A percentile compares a stretch with the other conserved stretches of the same genome.
Conservation (phyloP, 2,113 vertebrate genomes). For the Etheostoma spectabile region DNA sequence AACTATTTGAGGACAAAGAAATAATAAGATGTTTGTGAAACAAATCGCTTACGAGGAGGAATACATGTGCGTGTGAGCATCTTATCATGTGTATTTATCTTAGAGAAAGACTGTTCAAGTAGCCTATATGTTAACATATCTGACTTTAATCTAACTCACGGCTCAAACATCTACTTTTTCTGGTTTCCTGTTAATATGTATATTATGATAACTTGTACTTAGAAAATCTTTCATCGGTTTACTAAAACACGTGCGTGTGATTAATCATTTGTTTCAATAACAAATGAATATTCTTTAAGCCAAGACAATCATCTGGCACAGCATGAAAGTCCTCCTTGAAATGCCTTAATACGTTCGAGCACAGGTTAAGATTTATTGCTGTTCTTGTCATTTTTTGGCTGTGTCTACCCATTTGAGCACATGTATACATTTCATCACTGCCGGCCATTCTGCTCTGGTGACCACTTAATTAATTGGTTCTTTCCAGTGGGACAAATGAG, state of each 20-base stretch:
- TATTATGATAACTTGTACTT: slow-evolving; percentile 48
- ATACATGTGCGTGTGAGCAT: neutral
- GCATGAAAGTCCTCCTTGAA: slow-evolving; percentile 34
- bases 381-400: slow-evolving; percentile 28
- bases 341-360: slow-evolving; percentile 28
- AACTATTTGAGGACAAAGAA: slow-evolving; percentile 29
- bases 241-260: slow-evolving; percentile 21
- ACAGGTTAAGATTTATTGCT: slow-evolving; percentile 47
- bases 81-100: slow-evolving; percentile 16
- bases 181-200: slow-evolving; percentile 48
- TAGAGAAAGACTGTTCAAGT: neutral
- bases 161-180: slow-evolving; percentile 17
- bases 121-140: neutral
- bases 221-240: slow-evolving; percentile 14
- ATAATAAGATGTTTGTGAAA: slow-evolving; percentile 1
- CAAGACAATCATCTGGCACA: slow-evolving; percentile 41
- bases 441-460: slow-evolving; percentile 34
- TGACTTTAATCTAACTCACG: slow-evolving; percentile 6
- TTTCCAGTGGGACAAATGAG: slow-evolving; percentile 62
- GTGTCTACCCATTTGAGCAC: neutral
- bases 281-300: slow-evolving; percentile 42
- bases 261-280: slow-evolving; percentile 49
- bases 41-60: slow-evolving; percentile 17
- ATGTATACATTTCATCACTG: slow-evolving; percentile 49
- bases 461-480: slow-evolving; percentile 37